Base-by-base conservation (phyloP, 2,888 invertebrate genomes). In the Diachrysia chrysitis region DNA sequence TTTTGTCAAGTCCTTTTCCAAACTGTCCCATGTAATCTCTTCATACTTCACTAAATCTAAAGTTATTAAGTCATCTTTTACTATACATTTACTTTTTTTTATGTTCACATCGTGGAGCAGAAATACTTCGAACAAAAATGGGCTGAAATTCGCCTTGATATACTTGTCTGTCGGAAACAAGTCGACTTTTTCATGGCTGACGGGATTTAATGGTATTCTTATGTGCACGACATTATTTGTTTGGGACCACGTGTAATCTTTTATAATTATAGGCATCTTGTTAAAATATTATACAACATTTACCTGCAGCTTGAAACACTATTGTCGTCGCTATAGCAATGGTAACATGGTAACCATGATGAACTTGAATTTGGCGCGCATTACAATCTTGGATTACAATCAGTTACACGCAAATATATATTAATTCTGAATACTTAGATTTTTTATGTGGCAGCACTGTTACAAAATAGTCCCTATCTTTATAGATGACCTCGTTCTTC, bases 211-310 rank as follows among this genome's bases (percentile, higher is more conserved):
- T 6, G 97, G 97, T 32, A 98, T 96, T 76, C 95, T 95, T 64
- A 98, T 95, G 69, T 96, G 95, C 10, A 98, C 84, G 46, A 90
- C 91, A 48, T 94, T 93, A 16, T 94, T 91, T 1, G 97, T 97
- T 94, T 98, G 97, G 48, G 96, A 96, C 98, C 98, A 98, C 46
- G 95, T 96, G 84, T 95, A 97, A 92, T 98, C 97, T 92, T 97
- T 97, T 0, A 98, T 95, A 78, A 97, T 79, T 77, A 97, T 96
- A n/a, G 97, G 97, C 97, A 97, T 97, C 71, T 78, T 87, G 1
- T 21, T 46, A n/a, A n/a, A 0, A 66, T 35, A 21, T 19, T 10
- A 25, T 10, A 25, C 35, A 25, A 46, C 19, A 32, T n/a, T 46
- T 14, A 62, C 10, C 14, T 10, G 25, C 19, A 35, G 17, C 42